Percentiles rank a stretch among this genome's conserved stretches.
Evolutionary conservation across 2,888 invertebrate species (phyloP).

Genomic region (Thera britannica): DNA sequence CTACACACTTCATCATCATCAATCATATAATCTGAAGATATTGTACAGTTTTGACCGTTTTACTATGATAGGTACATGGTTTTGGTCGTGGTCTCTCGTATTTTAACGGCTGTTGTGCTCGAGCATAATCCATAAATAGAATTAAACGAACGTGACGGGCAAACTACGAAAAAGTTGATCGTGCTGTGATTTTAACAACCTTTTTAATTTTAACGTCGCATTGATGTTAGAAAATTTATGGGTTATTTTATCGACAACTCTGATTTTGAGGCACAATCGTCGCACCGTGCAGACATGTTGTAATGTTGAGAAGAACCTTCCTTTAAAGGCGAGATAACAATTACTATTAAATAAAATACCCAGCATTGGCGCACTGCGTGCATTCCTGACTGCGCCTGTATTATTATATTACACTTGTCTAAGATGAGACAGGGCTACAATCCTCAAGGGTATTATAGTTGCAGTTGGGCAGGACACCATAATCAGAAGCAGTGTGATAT

Average conservation of each 20-base stretch:
- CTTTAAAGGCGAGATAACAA: no score
- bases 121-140: constrained; percentile 50
- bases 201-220: constrained; percentile 20
- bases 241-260: neutral
- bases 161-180: constrained; percentile 36
- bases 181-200: constrained; percentile 35
- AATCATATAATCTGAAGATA: no score
- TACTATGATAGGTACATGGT: no score
- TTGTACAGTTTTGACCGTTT: no score
- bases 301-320: neutral
- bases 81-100: no score
- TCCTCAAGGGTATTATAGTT: neutral
- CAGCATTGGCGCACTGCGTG: neutral
- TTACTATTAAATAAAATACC: no score
- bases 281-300: neutral
- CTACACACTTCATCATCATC: no score
- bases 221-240: constrained; percentile 4
- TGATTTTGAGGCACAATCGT: constrained; percentile 2
- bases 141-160: constrained; percentile 51
- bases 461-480: neutral
- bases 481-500: no score
- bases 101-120: constrained; percentile 31
- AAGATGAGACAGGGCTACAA: neutral
- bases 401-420: neutral
- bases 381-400: neutral